phyloP scores from a whole-genome alignment of 2,797 vertebrate species.

The Thaleichthys pacificus region DNA sequence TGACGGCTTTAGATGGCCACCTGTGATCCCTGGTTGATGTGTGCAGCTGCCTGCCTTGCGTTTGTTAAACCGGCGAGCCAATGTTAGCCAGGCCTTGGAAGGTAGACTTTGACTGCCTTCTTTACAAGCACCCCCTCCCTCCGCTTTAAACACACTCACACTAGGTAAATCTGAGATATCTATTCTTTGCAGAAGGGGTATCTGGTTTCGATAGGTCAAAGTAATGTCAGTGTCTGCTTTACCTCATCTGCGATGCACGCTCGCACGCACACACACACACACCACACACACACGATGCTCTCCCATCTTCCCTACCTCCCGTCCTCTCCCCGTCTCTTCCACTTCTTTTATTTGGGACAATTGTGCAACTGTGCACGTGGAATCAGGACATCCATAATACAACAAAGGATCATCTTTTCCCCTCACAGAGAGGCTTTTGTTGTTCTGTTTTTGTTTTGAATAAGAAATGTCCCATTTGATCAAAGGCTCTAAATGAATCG shows the following conservation, averaged over 20 bases:
- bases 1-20: background rate
- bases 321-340: background rate
- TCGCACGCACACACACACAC: background rate
- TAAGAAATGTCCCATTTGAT: background rate
- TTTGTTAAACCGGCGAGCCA: background rate
- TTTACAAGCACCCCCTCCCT: background rate
- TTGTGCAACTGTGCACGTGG: background rate
- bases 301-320: too few relatives aligned
- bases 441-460: conserved; percentile 1
- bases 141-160: background rate
- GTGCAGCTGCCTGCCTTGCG: background rate
- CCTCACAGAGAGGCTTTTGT: background rate
- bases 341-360: background rate
- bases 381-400: conserved; percentile 4
- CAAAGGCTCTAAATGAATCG: conserved; percentile 11
- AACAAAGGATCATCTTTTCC: background rate
- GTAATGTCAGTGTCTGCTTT: background rate
- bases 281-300: background rate
- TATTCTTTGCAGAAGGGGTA: background rate
- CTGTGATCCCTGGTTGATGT: background rate
- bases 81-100: background rate
- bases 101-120: background rate
- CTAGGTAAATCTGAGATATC: background rate
- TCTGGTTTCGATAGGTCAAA: conserved; percentile 6
- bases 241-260: background rate